Evolutionary conservation across 2,888 invertebrate genomes (phyloP), one percentile per base, ranked within the genome.

Genomic region (Dynastes hyllus): DNA sequence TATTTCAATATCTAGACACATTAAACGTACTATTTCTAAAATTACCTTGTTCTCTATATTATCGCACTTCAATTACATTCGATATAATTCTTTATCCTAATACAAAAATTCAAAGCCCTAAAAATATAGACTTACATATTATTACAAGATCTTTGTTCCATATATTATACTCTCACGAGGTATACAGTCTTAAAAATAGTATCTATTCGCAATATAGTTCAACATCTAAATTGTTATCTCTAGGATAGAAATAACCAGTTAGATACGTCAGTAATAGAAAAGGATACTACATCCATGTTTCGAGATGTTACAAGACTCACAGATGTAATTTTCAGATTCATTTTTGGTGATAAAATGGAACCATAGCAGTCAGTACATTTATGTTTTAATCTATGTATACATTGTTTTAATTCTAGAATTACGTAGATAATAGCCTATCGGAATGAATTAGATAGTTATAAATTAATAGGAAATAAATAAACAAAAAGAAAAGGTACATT

Each of bases 131-230:
- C 63, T 63, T 63, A 66, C 66, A 16, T 37, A 66, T 66, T 66
- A 66, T 66, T 66, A 66, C 40, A 67, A 67, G 67, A 67, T 67
- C 67, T 67, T 50, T 27, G 45, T 67, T 50, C 16, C 45, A 22
- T 32, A 63, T 11, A 13, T 32, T 63, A 13, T 63, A 29, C 22
- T 63, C 13, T 63, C 67, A 45, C 27, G 67, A n/a, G 67, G 50
- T 67, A 67, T 32, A 4, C 67, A 67, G 67, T 67, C 67, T 67
- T 67, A 67, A 50, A 50, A 67, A 67, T 50, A 67, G 67, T 67
- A 45, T 22, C 67, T 67, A 50, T 67, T 50, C 67, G 16, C 67
- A 32, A 63, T 63, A 63, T 63, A 63, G 11, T 29, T 55, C 22
- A 55, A 63, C 63, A 63, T 63, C 63, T 63, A 63, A 22, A 2